Evolutionary conservation across 2,888 invertebrate species (phyloP).

Genomic region (Silvanus unidentatus): DNA sequence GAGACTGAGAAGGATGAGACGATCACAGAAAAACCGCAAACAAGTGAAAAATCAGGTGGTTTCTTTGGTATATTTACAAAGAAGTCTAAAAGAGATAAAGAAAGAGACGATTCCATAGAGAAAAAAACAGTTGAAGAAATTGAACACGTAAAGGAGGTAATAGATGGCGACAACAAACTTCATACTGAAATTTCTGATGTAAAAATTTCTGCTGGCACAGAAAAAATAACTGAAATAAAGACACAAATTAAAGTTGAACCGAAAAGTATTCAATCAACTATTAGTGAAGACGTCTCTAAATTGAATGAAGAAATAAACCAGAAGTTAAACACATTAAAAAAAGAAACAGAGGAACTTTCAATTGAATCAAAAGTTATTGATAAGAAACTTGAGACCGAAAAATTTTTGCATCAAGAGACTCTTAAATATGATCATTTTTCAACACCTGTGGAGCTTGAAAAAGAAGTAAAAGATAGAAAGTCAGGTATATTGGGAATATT

Average conservation of each 20-base stretch:
- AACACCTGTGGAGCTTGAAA: neutral
- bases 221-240: neutral
- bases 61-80: conserved; percentile 32
- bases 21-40: conserved; percentile 11
- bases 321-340: neutral
- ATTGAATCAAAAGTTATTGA: neutral
- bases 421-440: conserved; percentile 16
- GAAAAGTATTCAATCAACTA: neutral
- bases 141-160: neutral
- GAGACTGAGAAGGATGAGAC: conserved; percentile 12
- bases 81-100: conserved; percentile 31
- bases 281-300: conserved; percentile 19
- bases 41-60: conserved; percentile 22
- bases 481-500: conserved; percentile 8
- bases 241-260: neutral
- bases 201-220: neutral
- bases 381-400: conserved; percentile 1
- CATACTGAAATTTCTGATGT: neutral
- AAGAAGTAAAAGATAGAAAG: conserved; percentile 10
- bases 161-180: neutral
- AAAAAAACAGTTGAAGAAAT: conserved; percentile 7
- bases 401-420: conserved; percentile 17
- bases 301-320: neutral
- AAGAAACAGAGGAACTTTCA: neutral
- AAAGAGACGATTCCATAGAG: conserved; percentile 11